Percentiles rank a stretch among this genome's conserved stretches.
These are phyloP conservation scores for Saccopteryx bilineata DNA, from an alignment of 2,113 vertebrate species.

Conservation along the genomic window DNA sequence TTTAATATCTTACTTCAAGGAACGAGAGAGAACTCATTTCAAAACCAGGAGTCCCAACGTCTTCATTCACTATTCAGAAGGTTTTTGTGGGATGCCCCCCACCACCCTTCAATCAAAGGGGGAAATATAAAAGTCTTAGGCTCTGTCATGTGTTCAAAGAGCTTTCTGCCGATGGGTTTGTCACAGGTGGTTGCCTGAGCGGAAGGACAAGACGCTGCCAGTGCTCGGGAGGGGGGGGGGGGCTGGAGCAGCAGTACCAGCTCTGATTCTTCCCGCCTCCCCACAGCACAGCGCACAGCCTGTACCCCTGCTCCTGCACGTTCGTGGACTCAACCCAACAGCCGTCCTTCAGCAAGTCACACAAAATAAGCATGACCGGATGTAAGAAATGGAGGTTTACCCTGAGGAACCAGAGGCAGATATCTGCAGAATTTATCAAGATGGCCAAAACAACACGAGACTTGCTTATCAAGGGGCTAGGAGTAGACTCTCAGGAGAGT, in stretches of 20 bases:
- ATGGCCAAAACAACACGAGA: neutral
- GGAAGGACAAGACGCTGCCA: neutral
- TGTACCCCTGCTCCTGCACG: rapidly evolving
- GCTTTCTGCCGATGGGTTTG: neutral
- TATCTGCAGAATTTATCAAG: neutral
- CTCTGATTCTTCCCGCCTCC: neutral
- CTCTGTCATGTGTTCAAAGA: neutral
- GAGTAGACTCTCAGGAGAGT: neutral
- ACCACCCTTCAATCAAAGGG: neutral
- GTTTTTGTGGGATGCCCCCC: too few relatives aligned
- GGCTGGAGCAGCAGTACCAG: neutral
- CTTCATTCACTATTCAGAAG: neutral
- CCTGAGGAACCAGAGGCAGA: neutral
- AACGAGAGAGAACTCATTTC: neutral
- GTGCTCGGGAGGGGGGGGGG: too few relatives aligned
- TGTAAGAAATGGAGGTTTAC: neutral
- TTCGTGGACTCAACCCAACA: neutral
- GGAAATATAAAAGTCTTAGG: neutral
- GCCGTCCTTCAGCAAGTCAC: neutral
- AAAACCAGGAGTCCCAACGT: neutral
- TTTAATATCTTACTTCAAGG: neutral
- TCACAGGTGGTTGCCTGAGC: neutral
- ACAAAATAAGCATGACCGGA: neutral
- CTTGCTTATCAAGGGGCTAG: neutral
- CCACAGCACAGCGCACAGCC: neutral